Evolutionary conservation across 2,888 invertebrate species (phyloP), one percentile per base, ranked within the genome.

Genomic region (Asteroscopus sphinx): DNA sequence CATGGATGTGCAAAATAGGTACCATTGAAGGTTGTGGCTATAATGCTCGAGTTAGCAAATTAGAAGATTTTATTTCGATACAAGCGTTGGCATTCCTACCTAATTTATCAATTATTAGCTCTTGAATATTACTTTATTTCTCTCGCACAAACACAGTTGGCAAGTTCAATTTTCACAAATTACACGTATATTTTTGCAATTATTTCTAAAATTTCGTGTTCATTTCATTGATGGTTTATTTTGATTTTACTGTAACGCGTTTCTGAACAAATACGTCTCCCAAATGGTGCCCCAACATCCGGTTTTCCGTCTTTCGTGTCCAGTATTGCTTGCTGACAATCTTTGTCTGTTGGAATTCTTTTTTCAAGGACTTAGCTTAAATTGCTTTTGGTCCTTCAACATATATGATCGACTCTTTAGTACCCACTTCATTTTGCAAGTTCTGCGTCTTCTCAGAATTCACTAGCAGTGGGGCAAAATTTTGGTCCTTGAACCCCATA

Each of bases 1-100:
- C 1, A 6, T 32, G 3, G 26, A 35, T 56, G 37, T 56, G 57
- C 15, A 47, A 64, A 59, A 25, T 40, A 25, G 41, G 1, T 25
- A 36, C 37, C 48, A 49, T 63, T 47, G n/a, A 45, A 36, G 17
- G n/a, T 32, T n/a, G 13, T 33, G 12, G 8, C 13, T 13, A 13
- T 28, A 37, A 26, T 21, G 21, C 2, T 21, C 21, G 21, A 9
- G 12, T 35, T 8, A 42, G 17, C 16, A 30, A 30, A 48, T 45
- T 12, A 28, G 13, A 28, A 32, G 25, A 63, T 48, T 64, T 40
- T 13, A 4, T 42, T 21, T 17, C 32, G 21, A 6, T 25, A 16
- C 33, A 39, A 15, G 33, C 41, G 66, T 8, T 44, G 36, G 28
- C 42, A 41, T 47, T 47, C 58, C 35, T 28, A 41, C 46, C 65